Conservation (phyloP, 2,888 invertebrate genomes). For the Metellina segmentata region DNA sequence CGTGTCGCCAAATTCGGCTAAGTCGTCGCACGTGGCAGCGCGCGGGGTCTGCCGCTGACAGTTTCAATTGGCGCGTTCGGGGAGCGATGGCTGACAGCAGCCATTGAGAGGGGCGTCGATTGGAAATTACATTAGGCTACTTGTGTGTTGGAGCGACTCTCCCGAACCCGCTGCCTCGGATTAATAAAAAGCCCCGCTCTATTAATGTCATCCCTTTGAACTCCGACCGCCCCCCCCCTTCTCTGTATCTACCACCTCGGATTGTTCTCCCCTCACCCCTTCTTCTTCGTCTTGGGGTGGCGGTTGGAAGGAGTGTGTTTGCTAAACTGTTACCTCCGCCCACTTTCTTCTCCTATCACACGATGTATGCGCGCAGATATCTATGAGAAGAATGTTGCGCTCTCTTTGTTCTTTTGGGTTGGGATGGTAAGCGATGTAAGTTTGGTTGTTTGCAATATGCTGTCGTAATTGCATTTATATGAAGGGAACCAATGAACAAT, state of each 20-base stretch:
- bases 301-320: no score
- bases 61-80: conserved; percentile 68
- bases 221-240: background rate
- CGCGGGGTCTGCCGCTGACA: conserved; percentile 63
- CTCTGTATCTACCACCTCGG: background rate
- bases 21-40: conserved; percentile 48
- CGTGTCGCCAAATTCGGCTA: conserved; percentile 62
- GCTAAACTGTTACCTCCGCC: no score
- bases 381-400: no score
- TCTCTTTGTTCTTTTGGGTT: no score
- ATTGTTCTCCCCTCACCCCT: no score
- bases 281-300: no score
- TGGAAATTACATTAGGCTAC: conserved; percentile 76
- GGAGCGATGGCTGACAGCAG: conserved; percentile 51
- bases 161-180: conserved; percentile 50
- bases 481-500: no score
- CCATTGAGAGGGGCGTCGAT: conserved; percentile 68
- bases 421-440: no score
- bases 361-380: no score
- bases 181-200: conserved; percentile 70
- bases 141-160: conserved; percentile 53
- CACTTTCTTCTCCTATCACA: no score
- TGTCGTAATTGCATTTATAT: no score
- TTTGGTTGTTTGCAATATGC: no score
- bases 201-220: conserved; percentile 60